Evolutionary conservation across 1,140 invertebrate species (phyloP).

Genomic region (Aradophagus sp.): DNA sequence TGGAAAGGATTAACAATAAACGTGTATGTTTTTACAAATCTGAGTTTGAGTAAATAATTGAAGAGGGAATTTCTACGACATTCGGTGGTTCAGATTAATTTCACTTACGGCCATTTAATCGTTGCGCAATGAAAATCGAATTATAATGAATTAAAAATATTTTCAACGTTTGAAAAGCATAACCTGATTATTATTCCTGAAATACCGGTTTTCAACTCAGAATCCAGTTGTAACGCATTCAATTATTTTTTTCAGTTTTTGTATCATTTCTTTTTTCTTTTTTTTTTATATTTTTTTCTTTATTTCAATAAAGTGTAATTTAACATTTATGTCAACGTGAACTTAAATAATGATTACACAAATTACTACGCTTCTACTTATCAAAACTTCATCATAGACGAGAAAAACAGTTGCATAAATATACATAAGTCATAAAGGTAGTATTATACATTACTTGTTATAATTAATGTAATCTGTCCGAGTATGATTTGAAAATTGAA

Average conservation of each 20-base stretch:
- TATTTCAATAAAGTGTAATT: neutral
- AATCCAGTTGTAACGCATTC: constrained; percentile 1
- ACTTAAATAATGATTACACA: constrained; percentile 7
- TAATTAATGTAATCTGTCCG: no score
- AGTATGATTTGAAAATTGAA: no score
- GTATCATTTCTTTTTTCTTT: neutral
- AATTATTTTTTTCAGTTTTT: neutral
- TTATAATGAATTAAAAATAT: constrained; percentile 11
- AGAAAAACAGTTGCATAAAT: no score
- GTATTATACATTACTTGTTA: no score
- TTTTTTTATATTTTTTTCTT: neutral
- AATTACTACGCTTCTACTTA: constrained; percentile 1
- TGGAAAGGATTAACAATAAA: no score
- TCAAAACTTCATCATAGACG: no score
- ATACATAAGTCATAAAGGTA: no score
- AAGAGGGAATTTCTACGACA: no score
- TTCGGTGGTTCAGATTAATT: no score
- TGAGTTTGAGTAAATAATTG: no score
- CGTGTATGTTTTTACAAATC: no score
- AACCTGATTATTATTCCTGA: constrained; percentile 14
- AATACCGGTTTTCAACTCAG: constrained; percentile 22
- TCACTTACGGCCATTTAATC: no score
- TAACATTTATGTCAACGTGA: constrained; percentile 1
- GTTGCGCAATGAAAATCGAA: constrained; percentile 8
- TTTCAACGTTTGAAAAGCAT: constrained; percentile 7